Evolutionary conservation across 1,140 invertebrate genomes (phyloP), one percentile per base, ranked within the genome.

Genomic region (Dendroctonus ponderosae): DNA sequence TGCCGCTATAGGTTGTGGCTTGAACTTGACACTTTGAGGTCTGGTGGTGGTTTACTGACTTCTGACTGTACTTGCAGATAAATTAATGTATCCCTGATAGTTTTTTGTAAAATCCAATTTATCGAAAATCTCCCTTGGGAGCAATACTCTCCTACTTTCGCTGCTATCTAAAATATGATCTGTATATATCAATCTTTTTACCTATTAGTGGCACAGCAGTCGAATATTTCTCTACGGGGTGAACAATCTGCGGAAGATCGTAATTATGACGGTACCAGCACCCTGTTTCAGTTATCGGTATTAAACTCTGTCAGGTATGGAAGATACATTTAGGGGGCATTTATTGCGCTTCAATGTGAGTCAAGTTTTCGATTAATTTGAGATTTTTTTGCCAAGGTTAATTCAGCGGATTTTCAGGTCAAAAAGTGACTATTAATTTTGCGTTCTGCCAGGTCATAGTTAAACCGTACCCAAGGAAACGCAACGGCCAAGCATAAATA

Each of bases 241-340:
- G 38, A n/a, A 39, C 41, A 40, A 41, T 38, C 41, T 56, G 39
- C 53, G n/a, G 53, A 40, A 56, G 37, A 41, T 41, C 53, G 37
- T 41, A 56, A 41, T 39, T 56, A 56, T 56, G 53, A 39, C 41
- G 53, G 53, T 56, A 56, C 53, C 53, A 56, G 53, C 53, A 56
- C 53, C 39, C n/a, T 11, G 6, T 8, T 56, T 26, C 26, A 52
- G 37, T 52, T 26, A 52, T 52, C 38, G 5, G 15, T 52, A 52
- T 52, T 26, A 52, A 8, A 12, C 44, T 46, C 2, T 46, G 44
- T 46, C 44, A 46, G 44, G 44, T 46, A 46, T 46, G 12, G 26
- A 26, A 26, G 26, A 26, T 26, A 26, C 26, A 26, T 26, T 26
- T 26, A 26, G 26, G 26, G 26, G 26, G 26, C 26, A 26, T 26